Evolutionary conservation across 2,888 invertebrate genomes (phyloP).

Genomic region (Mesorhabditis belari): DNA sequence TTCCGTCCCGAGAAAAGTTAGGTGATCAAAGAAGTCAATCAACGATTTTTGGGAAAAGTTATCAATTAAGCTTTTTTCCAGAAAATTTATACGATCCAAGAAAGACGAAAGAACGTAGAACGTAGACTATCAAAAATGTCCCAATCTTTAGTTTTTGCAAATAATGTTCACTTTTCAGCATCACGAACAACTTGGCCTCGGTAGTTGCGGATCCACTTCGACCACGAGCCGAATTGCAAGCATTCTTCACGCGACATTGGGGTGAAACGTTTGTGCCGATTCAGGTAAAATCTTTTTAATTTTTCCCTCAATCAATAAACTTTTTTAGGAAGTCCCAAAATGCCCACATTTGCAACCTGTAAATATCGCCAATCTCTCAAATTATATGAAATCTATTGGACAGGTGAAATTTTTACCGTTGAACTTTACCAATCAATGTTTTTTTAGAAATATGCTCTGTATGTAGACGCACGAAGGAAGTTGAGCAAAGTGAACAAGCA

Average conservation of each 20-base stretch:
- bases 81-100: too few species aligned
- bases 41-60: too few species aligned
- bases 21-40: too few species aligned
- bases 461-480: too few species aligned
- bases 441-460: too few species aligned
- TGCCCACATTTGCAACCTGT: background rate
- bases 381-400: background rate
- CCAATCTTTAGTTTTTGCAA: background rate
- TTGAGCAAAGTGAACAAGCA: too few species aligned
- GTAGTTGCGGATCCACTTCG: constrained; percentile 55
- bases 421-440: too few species aligned
- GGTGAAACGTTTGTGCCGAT: constrained; percentile 84
- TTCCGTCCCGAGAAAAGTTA: too few species aligned
- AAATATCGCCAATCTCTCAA: background rate
- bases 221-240: constrained; percentile 72
- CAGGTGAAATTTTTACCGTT: too few species aligned
- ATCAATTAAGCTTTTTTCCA: too few species aligned
- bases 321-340: background rate
- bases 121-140: too few species aligned
- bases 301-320: background rate
- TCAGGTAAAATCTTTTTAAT: constrained; percentile 2
- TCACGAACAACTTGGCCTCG: constrained; percentile 48
- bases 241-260: constrained; percentile 96
- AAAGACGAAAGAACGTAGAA: too few species aligned
- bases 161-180: constrained; percentile 30